Evolutionary conservation across 2,797 vertebrate species (phyloP).

Genomic region (Brotula barbata): DNA sequence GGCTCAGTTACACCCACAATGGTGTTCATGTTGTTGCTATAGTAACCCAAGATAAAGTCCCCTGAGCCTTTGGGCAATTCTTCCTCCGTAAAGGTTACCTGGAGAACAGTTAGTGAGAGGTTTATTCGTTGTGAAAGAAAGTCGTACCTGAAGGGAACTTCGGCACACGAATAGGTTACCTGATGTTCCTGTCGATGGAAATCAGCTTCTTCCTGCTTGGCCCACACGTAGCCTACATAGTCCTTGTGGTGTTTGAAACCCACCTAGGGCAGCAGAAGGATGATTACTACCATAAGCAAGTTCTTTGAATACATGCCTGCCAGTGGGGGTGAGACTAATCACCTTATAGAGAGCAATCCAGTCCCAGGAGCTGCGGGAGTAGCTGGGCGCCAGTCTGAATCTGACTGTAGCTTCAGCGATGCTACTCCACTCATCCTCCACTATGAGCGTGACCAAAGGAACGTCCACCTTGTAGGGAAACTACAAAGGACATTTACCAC

Average conservation of each 20-base stretch:
- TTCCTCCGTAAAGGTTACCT: conserved; percentile 93
- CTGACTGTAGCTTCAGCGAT: conserved; percentile 84
- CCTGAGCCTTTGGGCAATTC: conserved; percentile 91
- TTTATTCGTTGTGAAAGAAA: conserved; percentile 36
- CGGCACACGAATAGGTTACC: conserved; percentile 73
- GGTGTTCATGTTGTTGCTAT: conserved; percentile 91
- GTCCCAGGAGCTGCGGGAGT: conserved; percentile 95
- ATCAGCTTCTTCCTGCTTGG: conserved; percentile 91
- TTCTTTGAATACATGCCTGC: neutral
- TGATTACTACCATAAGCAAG: neutral
- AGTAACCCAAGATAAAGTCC: conserved; percentile 95
- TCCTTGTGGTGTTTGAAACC: conserved; percentile 98
- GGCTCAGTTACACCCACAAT: conserved; percentile 94
- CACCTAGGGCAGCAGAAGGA: conserved; percentile 78
- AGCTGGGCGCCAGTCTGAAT: conserved; percentile 85
- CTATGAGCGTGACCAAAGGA: conserved; percentile 85
- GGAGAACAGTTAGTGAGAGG: conserved; percentile 44
- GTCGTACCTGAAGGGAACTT: neutral
- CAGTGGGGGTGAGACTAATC: neutral
- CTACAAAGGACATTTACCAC: conserved; percentile 65
- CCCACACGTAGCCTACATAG: conserved; percentile 94
- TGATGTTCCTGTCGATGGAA: conserved; percentile 81
- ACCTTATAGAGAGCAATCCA: conserved; percentile 98
- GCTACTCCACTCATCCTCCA: conserved; percentile 92
- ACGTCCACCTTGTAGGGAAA: conserved; percentile 88